These are phyloP conservation scores for Desoria tigrina DNA, from an alignment of 2,888 invertebrate genomes.

Conservation along the genomic window DNA sequence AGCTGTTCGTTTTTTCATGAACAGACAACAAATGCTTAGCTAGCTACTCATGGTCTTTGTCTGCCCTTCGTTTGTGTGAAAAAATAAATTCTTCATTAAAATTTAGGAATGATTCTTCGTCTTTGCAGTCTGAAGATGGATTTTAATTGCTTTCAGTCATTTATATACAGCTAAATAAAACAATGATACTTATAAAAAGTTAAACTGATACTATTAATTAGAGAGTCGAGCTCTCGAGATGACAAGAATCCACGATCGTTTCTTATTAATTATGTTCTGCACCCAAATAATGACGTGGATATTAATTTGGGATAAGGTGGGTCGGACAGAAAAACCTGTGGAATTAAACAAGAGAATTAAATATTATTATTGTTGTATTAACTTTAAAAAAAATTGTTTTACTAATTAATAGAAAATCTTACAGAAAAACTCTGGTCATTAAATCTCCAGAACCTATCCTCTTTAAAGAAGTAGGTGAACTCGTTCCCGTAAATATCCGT, in stretches of 20 bases:
- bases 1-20: no score
- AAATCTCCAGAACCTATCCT: constrained; percentile 31
- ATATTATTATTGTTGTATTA: background rate
- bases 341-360: background rate
- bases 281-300: constrained; percentile 16
- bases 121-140: no score
- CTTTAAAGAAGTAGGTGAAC: constrained; percentile 29
- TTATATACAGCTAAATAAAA: no score
- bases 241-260: background rate
- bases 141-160: no score
- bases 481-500: constrained; percentile 4
- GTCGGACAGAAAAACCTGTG: constrained; percentile 25
- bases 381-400: background rate
- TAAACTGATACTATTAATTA: no score
- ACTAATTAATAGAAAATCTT: background rate
- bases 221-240: no score
- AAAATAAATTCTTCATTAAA: no score
- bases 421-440: constrained; percentile 33
- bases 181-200: no score
- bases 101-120: no score
- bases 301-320: constrained; percentile 29
- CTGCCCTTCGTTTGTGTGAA: no score
- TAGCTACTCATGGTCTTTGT: no score
- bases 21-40: no score
- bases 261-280: background rate